A percentile compares a stretch with the other conserved stretches of the same genome.
Conservation (phyloP, 1,140 invertebrate species). For the Eufriesea mexicana region DNA sequence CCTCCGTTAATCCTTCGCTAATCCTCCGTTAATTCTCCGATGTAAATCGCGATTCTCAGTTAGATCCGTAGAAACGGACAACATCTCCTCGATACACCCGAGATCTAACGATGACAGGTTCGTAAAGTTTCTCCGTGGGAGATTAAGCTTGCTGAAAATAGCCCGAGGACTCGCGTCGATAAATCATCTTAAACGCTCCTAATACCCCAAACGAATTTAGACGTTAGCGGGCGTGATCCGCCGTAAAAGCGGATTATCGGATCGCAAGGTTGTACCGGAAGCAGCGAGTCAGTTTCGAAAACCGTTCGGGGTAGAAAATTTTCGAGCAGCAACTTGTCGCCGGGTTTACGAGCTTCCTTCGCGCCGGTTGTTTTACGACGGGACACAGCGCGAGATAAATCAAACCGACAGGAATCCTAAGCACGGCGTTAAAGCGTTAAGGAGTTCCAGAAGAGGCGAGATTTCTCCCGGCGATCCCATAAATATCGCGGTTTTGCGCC, state of each 20-base stretch:
- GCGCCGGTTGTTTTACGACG: slow-evolving; percentile 30
- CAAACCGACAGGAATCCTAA: slow-evolving; percentile 59
- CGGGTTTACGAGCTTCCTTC: slow-evolving; percentile 19
- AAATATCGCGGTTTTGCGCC: slow-evolving; percentile 56
- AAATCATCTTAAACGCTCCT: too few relatives aligned
- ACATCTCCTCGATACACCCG: too few relatives aligned
- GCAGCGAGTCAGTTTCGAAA: too few relatives aligned
- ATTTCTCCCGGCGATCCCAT: slow-evolving; percentile 48
- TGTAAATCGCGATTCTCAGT: too few relatives aligned
- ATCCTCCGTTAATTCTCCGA: too few relatives aligned
- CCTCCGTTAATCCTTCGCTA: neutral
- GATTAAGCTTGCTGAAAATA: too few relatives aligned
- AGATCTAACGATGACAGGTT: too few relatives aligned
- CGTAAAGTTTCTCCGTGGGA: too few relatives aligned
- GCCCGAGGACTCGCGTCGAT: too few relatives aligned
- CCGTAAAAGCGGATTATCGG: neutral
- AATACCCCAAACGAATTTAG: too few relatives aligned
- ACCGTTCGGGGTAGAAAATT: neutral
- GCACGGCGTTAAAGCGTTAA: slow-evolving; percentile 62
- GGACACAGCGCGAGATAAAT: slow-evolving; percentile 58
- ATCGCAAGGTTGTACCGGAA: neutral
- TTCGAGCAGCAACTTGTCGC: slow-evolving; percentile 13
- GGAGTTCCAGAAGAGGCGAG: slow-evolving; percentile 60
- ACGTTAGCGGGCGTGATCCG: neutral
- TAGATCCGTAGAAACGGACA: too few relatives aligned